Evolutionary conservation across 2,888 invertebrate genomes (phyloP).

Genomic region (Sminthurinus aureus): DNA sequence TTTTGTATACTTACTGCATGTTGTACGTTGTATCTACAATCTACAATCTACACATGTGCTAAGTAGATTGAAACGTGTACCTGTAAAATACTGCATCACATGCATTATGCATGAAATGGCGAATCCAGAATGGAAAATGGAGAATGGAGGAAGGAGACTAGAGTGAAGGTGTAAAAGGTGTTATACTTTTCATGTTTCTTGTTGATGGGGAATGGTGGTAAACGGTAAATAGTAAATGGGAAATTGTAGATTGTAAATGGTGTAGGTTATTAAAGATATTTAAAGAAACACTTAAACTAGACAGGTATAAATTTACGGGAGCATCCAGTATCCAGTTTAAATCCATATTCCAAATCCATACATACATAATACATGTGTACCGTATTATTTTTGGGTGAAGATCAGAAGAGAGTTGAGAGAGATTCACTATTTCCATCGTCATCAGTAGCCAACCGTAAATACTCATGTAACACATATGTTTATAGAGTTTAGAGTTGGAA

Average conservation of each 20-base stretch:
- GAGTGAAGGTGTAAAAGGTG: too few relatives aligned
- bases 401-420: constrained; percentile 6
- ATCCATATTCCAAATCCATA: neutral
- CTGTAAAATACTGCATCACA: too few relatives aligned
- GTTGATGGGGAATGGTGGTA: too few relatives aligned
- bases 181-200: too few relatives aligned
- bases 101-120: too few relatives aligned
- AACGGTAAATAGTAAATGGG: too few relatives aligned
- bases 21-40: neutral
- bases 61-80: neutral
- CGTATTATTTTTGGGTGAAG: neutral
- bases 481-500: neutral
- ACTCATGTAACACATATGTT: too few relatives aligned
- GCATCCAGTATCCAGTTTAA: neutral
- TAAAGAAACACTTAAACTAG: neutral
- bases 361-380: too few relatives aligned
- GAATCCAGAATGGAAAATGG: too few relatives aligned
- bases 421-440: neutral
- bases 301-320: neutral
- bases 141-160: too few relatives aligned
- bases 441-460: constrained; percentile 11
- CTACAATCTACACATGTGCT: too few relatives aligned
- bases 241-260: too few relatives aligned
- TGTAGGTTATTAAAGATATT: neutral
- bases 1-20: neutral